A percentile compares a stretch with the other conserved stretches of the same genome.
phyloP scores from a whole-genome alignment of 2,113 vertebrate species.

The Phyllostomus hastatus region DNA sequence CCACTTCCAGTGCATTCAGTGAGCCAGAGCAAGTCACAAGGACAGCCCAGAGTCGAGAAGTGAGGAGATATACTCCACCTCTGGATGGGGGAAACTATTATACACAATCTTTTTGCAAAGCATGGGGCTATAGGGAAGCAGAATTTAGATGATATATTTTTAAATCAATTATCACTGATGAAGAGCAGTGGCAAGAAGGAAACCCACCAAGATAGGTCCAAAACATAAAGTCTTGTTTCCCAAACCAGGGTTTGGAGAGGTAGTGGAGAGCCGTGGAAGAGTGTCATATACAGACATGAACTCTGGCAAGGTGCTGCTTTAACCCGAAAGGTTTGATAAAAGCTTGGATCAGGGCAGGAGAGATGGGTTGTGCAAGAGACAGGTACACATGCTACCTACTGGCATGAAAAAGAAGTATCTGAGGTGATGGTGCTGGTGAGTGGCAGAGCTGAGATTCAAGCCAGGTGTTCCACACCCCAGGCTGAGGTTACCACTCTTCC shows the following conservation, averaged over 20 bases:
- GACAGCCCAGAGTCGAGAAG: not conserved
- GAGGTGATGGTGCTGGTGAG: not conserved
- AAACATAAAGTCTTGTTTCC: not conserved
- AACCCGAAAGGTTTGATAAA: not conserved
- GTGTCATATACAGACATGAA: not conserved
- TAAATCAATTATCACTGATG: not conserved
- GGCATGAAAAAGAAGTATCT: not conserved
- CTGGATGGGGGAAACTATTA: not conserved
- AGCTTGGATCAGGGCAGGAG: not conserved
- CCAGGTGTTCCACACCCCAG: not conserved
- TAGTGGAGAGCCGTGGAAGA: not conserved
- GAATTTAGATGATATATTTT: not conserved
- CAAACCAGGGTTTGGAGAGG: not conserved
- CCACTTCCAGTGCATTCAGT: not conserved
- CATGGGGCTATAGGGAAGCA: not conserved
- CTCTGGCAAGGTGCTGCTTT: not conserved
- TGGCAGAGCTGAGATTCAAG: not conserved
- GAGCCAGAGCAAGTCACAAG: constrained; percentile 11
- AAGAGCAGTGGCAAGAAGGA: not conserved
- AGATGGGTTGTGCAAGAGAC: not conserved
- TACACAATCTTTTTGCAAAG: not conserved
- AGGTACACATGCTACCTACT: not conserved
- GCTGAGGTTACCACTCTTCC: not conserved
- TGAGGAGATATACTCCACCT: not conserved
- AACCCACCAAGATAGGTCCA: not conserved